These are phyloP conservation scores for Yponomeuta malinellus DNA, from an alignment of 2,888 invertebrate species.

Conservation along the genomic window DNA sequence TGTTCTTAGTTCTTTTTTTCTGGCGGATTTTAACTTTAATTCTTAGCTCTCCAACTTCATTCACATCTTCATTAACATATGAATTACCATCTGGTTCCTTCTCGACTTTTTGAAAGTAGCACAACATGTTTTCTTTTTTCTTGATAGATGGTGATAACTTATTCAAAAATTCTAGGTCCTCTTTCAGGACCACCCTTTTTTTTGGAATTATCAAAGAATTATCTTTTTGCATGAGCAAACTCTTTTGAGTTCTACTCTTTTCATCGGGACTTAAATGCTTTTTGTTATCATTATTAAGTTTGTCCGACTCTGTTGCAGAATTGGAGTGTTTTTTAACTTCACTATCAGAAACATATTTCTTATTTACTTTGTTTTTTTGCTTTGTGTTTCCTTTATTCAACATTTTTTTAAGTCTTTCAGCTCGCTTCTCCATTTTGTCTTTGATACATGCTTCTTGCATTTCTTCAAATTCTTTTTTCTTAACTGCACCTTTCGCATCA, in stretches of 20 bases:
- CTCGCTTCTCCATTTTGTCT: constrained; percentile 75
- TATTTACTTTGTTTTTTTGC: constrained; percentile 19
- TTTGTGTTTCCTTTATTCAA: constrained; percentile 40
- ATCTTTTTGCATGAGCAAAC: background rate
- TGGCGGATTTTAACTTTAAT: constrained; percentile 46
- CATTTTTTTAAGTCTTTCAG: constrained; percentile 73
- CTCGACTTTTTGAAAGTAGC: constrained; percentile 74
- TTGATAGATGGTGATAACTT: constrained; percentile 75
- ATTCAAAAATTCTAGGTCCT: constrained; percentile 64
- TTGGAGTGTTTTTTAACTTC: background rate
- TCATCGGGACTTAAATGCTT: background rate
- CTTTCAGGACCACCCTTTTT: constrained; percentile 30
- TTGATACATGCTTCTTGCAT: constrained; percentile 75
- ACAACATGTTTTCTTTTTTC: constrained; percentile 76
- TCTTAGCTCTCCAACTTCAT: constrained; percentile 42
- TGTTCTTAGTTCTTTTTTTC: constrained; percentile 44
- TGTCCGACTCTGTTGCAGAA: background rate
- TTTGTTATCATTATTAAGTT: background rate
- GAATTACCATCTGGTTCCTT: constrained; percentile 36
- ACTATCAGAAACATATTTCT: background rate
- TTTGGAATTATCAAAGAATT: constrained; percentile 21
- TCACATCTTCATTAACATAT: constrained; percentile 28
- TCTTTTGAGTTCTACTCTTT: background rate
- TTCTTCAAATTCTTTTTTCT: constrained; percentile 75
- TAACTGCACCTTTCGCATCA: constrained; percentile 76